Evolutionary conservation across 2,113 vertebrate genomes (phyloP), one percentile per base, ranked within the genome.

Genomic region (Lichenostomus cassidix): DNA sequence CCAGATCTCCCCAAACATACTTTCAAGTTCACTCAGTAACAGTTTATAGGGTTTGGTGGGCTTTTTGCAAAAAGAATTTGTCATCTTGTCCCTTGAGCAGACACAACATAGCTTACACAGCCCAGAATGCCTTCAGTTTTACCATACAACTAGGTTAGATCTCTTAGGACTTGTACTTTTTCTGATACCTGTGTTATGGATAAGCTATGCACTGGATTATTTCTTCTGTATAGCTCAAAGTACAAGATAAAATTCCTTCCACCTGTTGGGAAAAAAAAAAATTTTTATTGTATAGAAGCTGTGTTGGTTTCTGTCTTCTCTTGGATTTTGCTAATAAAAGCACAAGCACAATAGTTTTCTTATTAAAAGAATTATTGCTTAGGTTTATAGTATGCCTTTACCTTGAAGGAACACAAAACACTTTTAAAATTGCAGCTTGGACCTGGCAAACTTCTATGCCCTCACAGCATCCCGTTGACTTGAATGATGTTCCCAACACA

Each of bases 401-500:
- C 91, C 88, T 94, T 93, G 88, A 96, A 96, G 83, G 76, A 95
- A 77, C 63, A 97, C 53, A 92, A 95, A 96, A 93, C 92, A 83
- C 88, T 92, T 90, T 96, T 92, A 71, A 96, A 92, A 96, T 67
- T 94, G 71, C 64, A 86, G 42, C 63, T 74, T 69, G 64, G 92
- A 90, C 88, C 92, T 96, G 95, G 94, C 96, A 97, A 95, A 83
- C 88, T 90, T 92, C 90, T 94, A 71, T 93, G 44, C 92, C 94
- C 94, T 95, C 71, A 80, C 79, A 92, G 76, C 14, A 0, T 94
- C 85, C 94, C 0, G 0, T 93, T 90, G 92, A 90, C 71, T 97
- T 97, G 92, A 95, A 74, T 93, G 95, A 96, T 97, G 94, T 95
- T 97, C 92, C 83, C 83, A 95, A 94, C 86, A 90, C 89, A 92